These are phyloP conservation scores for Mythimna loreyi DNA, from an alignment of 2,888 invertebrate genomes.

Conservation along the genomic window DNA sequence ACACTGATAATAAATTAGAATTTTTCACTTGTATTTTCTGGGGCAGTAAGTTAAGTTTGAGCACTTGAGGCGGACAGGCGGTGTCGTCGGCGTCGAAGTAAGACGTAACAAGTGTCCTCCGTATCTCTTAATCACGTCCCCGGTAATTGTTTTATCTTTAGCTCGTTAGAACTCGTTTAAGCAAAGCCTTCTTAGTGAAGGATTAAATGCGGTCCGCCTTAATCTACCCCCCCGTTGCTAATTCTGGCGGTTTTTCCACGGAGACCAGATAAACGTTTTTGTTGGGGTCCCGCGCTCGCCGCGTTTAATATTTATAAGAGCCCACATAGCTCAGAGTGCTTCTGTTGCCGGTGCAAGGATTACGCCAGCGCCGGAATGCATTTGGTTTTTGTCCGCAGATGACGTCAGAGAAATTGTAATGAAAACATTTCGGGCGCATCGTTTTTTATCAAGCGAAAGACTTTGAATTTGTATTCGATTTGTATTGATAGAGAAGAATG, in stretches of 20 bases:
- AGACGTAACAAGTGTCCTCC: slow-evolving; percentile 90
- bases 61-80: slow-evolving; percentile 46
- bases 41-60: slow-evolving; percentile 39
- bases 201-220: slow-evolving; percentile 90
- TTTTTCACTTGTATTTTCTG: slow-evolving; percentile 55
- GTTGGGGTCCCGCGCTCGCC: slow-evolving; percentile 82
- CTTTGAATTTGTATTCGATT: slow-evolving; percentile 48
- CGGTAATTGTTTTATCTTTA: slow-evolving; percentile 91
- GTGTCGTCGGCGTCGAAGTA: slow-evolving; percentile 73
- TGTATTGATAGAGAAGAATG: slow-evolving; percentile 42
- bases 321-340: slow-evolving; percentile 82
- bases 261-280: slow-evolving; percentile 90
- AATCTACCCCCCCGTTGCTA: slow-evolving; percentile 90
- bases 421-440: slow-evolving; percentile 72
- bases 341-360: slow-evolving; percentile 84
- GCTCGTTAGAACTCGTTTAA: slow-evolving; percentile 91
- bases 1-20: slow-evolving; percentile 67
- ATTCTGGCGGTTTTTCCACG: slow-evolving; percentile 90
- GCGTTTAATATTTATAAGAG: slow-evolving; percentile 89
- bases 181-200: slow-evolving; percentile 91
- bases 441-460: slow-evolving; percentile 60
- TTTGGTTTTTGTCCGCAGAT: slow-evolving; percentile 78
- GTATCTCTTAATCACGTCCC: slow-evolving; percentile 90
- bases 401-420: slow-evolving; percentile 78
- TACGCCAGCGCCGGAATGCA: slow-evolving; percentile 80